Base-by-base conservation (phyloP, 2,113 vertebrate genomes). In the Pollachius pollachius region DNA sequence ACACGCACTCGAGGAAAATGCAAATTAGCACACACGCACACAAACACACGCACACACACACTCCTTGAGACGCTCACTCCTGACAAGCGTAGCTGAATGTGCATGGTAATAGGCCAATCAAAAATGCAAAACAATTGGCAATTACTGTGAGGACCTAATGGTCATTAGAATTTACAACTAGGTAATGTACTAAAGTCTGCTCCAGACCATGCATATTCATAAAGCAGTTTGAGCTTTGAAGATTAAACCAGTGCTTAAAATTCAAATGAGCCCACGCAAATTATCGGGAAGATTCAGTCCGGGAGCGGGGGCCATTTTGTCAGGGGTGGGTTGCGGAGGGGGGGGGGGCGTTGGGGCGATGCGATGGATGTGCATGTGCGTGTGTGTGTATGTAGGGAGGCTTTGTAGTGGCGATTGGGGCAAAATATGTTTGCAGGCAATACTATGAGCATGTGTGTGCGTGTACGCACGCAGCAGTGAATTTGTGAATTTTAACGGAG, bases 141-240 rank as follows among this genome's bases (percentile, higher is more conserved):
- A 98, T 98, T 92, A 91, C 90, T 96, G 96, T 94, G 95, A 97
- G 95, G 96, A 96, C 96, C 97, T 99, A 97, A 99, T 99, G 97
- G 97, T 97, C 97, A 98, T 99, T 99, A 99, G 97, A 98, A 98
- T 98, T 97, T 98, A 98, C 97, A 98, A 99, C 97, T 95, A 98
- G 96, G 95, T 99, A 99, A 99, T 99, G 97, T 99, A 99, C 95
- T 98, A 96, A 97, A 98, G 96, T 98, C 97, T 97, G 96, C 95
- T 95, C 96, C 41, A 48, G 96, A 93, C 93, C 95, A 99, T 99
- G 96, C 95, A 99, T 99, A 99, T 99, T 98, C 97, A 99, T 98
- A 96, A 97, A 96, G 95, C 96, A 94, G 95, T 96, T 95, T 96
- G 95, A 94, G 96, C 96, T 98, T 98, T 98, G 97, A 97, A 99